These are phyloP conservation scores for Champsocephalus esox DNA, from an alignment of 2,797 vertebrate species.

Conservation along the genomic window DNA sequence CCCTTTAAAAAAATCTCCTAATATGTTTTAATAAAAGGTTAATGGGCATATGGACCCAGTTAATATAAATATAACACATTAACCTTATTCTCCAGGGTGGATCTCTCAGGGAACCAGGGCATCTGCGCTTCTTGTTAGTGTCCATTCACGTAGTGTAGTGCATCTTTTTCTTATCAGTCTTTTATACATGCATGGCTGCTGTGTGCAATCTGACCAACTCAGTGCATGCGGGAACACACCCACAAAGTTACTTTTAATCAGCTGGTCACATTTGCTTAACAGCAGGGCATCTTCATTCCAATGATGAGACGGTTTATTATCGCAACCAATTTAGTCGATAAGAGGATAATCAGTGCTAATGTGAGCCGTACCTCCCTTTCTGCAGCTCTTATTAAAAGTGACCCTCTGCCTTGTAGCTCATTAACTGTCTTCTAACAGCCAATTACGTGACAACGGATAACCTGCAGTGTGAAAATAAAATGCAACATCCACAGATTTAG, in stretches of 20 bases:
- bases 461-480: constrained; percentile 4
- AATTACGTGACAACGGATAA: constrained; percentile 34
- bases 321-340: constrained; percentile 33
- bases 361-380: constrained; percentile 21
- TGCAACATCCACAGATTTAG: constrained; percentile 9
- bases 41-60: too few species aligned
- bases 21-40: too few species aligned
- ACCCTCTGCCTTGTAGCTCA: constrained; percentile 27
- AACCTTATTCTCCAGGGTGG: too few species aligned
- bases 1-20: too few species aligned
- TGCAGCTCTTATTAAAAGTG: constrained; percentile 14
- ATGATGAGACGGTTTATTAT: constrained; percentile 33
- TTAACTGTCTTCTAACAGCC: constrained; percentile 12
- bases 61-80: too few species aligned
- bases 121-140: not conserved
- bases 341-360: constrained; percentile 17
- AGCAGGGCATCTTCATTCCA: constrained; percentile 17
- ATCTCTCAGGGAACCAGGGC: not conserved
- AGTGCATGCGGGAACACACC: constrained; percentile 4
- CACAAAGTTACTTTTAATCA: constrained; percentile 12
- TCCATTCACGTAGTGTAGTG: not conserved
- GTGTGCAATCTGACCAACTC: not conserved
- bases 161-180: constrained; percentile 5
- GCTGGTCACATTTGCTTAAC: constrained; percentile 22
- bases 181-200: not conserved